Evolutionary conservation across 2,888 invertebrate genomes (phyloP).

Genomic region (Pristionchus maxplancki): DNA sequence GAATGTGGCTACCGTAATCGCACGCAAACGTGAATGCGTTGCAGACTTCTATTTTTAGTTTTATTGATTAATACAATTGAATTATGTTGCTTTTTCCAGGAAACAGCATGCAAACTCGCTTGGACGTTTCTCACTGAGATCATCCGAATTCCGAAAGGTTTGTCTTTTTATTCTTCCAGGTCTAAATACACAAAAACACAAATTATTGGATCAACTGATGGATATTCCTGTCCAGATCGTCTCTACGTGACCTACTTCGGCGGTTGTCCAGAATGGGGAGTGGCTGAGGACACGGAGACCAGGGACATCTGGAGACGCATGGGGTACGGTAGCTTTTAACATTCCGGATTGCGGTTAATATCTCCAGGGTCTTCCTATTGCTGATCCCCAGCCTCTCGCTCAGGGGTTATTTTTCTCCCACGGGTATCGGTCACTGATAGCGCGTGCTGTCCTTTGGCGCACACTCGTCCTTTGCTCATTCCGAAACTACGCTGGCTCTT

Average conservation of each 20-base stretch:
- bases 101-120: constrained; percentile 95
- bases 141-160: constrained; percentile 31
- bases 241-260: constrained; percentile 99
- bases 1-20: constrained; percentile 8
- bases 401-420: constrained; percentile 9
- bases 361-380: background rate
- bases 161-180: background rate
- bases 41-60: background rate
- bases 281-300: constrained; percentile 93
- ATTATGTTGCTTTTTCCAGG: constrained; percentile 79
- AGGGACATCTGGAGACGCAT: constrained; percentile 86
- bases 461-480: constrained; percentile 10
- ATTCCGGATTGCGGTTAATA: background rate
- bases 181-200: too few species aligned
- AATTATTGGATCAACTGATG: constrained; percentile 82
- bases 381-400: background rate
- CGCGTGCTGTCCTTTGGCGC: background rate
- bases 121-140: constrained; percentile 47
- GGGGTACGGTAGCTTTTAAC: constrained; percentile 81
- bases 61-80: background rate
- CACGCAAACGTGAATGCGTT: background rate
- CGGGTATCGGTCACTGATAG: constrained; percentile 38
- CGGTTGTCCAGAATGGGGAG: constrained; percentile 87
- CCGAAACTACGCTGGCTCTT: background rate
- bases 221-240: constrained; percentile 83